Evolutionary conservation across 2,888 invertebrate genomes (phyloP).

Genomic region (Synanthedon myopaeformis): DNA sequence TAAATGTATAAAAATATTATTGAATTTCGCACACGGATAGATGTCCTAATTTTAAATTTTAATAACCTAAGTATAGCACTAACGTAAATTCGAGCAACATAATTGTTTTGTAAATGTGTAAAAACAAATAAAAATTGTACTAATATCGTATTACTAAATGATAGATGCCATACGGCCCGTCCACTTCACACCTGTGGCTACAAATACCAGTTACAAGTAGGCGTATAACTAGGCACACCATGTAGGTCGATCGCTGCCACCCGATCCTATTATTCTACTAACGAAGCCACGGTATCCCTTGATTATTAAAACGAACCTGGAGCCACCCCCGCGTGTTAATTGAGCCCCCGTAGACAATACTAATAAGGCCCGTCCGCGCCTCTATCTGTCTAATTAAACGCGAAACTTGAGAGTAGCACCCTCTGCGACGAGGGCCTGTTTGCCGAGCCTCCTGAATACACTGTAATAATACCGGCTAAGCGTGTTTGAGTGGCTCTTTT

Average conservation of each 20-base stretch:
- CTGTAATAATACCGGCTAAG: conserved; percentile 70
- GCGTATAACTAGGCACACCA: conserved; percentile 1
- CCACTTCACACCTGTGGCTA: conserved; percentile 21
- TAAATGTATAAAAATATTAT: too few relatives aligned
- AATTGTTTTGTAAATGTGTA: too few relatives aligned
- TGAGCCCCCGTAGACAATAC: conserved; percentile 71
- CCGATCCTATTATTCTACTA: conserved; percentile 64
- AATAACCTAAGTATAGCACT: too few relatives aligned
- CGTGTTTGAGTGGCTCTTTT: conserved; percentile 70
- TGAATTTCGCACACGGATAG: too few relatives aligned
- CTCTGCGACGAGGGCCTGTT: conserved; percentile 63
- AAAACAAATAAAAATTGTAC: too few relatives aligned
- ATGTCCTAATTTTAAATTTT: too few relatives aligned
- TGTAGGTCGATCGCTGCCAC: conserved; percentile 22
- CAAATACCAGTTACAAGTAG: conserved; percentile 1
- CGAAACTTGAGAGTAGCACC: conserved; percentile 70
- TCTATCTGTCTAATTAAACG: conserved; percentile 71
- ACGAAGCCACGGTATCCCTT: conserved; percentile 66
- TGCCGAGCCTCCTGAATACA: conserved; percentile 64
- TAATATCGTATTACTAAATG: too few relatives aligned
- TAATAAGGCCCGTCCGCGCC: conserved; percentile 69
- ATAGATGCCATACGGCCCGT: not conserved
- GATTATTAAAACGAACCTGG: conserved; percentile 67
- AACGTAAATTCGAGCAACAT: too few relatives aligned
- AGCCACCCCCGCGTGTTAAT: conserved; percentile 67